These are phyloP conservation scores for Porites divaricata DNA, from an alignment of 92 coral and sea anemone genomes.

Conservation along the genomic window DNA sequence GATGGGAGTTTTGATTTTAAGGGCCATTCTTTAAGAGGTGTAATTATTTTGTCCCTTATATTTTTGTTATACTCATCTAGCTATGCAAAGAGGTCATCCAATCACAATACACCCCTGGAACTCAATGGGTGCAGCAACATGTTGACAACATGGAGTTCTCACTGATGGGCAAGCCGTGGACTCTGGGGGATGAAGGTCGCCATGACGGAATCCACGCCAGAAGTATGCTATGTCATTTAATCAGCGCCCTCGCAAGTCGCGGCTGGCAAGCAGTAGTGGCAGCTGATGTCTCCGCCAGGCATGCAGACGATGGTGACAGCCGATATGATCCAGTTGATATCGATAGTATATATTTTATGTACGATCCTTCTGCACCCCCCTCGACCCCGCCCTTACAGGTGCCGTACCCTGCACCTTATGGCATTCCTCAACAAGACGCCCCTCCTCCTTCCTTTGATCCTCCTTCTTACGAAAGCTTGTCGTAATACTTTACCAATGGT, in stretches of 20 bases:
- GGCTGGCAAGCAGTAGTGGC: conserved; percentile 28
- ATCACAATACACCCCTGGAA: conserved; percentile 27
- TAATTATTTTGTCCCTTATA: no score
- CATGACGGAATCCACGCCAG: conserved; percentile 46
- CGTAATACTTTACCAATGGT: no score
- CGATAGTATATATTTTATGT: conserved; percentile 50
- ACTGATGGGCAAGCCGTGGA: conserved; percentile 48
- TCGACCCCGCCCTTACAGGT: conserved; percentile 4
- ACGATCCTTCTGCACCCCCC: conserved; percentile 37
- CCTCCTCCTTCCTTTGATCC: neutral
- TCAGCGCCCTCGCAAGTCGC: conserved; percentile 41
- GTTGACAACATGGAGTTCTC: conserved; percentile 42
- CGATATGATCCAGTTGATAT: conserved; percentile 62
- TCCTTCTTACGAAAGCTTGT: neutral
- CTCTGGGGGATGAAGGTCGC: conserved; percentile 25
- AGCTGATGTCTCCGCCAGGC: conserved; percentile 70
- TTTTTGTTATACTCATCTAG: neutral
- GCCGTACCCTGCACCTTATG: conserved; percentile 10
- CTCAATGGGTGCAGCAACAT: conserved; percentile 25
- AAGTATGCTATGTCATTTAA: conserved; percentile 42
- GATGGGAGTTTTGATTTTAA: no score
- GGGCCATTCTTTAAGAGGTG: no score
- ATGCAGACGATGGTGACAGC: conserved; percentile 41
- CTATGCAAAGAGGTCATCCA: conserved; percentile 40
- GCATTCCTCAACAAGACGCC: neutral